Percentiles rank a stretch among this genome's conserved stretches.
Conservation (phyloP, 2,797 vertebrate genomes). For the Rhynchotus rufescens region DNA sequence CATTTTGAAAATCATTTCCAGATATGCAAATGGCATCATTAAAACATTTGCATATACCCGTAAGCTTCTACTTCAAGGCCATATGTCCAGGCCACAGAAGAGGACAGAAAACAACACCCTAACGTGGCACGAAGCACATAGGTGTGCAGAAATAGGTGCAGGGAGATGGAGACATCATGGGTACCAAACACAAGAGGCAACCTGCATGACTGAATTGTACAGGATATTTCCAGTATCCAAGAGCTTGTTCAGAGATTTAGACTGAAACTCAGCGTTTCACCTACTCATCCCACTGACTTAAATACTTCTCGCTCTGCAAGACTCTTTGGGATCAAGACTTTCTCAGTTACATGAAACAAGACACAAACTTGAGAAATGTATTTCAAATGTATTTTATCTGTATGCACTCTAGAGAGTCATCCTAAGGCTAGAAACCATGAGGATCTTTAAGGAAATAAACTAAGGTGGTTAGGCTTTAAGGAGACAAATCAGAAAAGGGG, state of each 20-base stretch:
- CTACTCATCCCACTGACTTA: not conserved
- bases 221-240: not conserved
- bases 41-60: slow-evolving; percentile 70
- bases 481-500: not conserved
- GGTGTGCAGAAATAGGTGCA: fast-evolving
- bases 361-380: not conserved
- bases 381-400: not conserved
- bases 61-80: slow-evolving; percentile 56
- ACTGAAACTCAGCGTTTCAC: not conserved
- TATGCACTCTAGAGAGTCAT: not conserved
- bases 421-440: not conserved
- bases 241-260: not conserved
- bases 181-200: not conserved
- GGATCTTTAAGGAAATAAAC: not conserved
- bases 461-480: not conserved
- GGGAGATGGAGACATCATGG: not conserved
- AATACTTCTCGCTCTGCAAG: not conserved
- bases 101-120: slow-evolving; percentile 47
- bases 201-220: not conserved
- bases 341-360: not conserved
- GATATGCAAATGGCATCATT: slow-evolving; percentile 75
- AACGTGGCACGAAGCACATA: not conserved
- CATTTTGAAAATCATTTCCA: slow-evolving; percentile 70
- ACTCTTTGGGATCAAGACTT: not conserved
- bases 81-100: slow-evolving; percentile 63